phyloP scores from a whole-genome alignment of 2,113 vertebrate species.

The Excalfactoria chinensis region DNA sequence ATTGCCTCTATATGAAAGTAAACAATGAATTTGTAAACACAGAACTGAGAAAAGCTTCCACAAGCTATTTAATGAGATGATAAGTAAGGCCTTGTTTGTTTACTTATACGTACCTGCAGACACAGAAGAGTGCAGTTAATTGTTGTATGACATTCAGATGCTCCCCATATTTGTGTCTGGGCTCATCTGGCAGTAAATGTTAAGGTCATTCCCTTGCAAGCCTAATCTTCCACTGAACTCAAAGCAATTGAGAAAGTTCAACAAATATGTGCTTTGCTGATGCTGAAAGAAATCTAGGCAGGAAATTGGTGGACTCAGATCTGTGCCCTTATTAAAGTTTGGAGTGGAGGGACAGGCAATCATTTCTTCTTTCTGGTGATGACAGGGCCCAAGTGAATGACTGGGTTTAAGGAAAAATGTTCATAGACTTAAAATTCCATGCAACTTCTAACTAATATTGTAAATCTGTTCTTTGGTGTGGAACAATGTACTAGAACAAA shows the following conservation, averaged over 20 bases:
- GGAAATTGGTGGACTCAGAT: background rate
- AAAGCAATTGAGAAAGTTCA: background rate
- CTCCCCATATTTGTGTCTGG: background rate
- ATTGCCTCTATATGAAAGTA: background rate
- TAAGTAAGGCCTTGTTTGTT: background rate
- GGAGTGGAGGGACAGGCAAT: background rate
- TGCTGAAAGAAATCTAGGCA: background rate
- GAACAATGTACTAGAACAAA: background rate
- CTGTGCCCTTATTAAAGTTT: slow-evolving; percentile 3
- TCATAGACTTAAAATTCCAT: background rate
- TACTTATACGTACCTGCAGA: background rate
- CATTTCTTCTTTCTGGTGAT: background rate
- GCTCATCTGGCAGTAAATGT: background rate
- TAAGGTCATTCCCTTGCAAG: background rate
- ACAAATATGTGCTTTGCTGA: background rate
- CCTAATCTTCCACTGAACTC: background rate
- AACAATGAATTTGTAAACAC: background rate
- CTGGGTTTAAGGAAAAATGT: background rate
- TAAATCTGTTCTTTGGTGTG: background rate
- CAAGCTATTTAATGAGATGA: background rate
- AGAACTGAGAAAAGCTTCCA: background rate
- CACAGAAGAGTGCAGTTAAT: background rate
- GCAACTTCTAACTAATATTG: background rate
- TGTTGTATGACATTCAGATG: background rate
- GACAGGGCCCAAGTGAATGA: background rate